Conservation (phyloP, 1,140 invertebrate genomes). For the Idris sp. region DNA sequence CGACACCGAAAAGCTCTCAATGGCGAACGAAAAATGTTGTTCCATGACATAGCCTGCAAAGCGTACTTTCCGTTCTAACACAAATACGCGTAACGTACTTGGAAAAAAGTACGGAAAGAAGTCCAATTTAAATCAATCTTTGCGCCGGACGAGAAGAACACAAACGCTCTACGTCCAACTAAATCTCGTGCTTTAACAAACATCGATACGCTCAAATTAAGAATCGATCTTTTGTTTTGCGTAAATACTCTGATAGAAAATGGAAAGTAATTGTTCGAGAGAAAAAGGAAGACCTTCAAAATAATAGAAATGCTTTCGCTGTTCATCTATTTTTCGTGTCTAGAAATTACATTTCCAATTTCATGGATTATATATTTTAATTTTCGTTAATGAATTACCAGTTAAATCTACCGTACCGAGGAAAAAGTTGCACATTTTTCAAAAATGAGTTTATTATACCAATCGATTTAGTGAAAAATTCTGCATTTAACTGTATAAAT, state of each 20-base stretch:
- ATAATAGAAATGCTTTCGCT: no score
- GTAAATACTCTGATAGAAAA: slow-evolving; percentile 7
- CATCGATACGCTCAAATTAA: slow-evolving; percentile 41
- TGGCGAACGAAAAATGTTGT: slow-evolving; percentile 58
- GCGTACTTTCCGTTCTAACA: slow-evolving; percentile 37
- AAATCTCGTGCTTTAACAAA: slow-evolving; percentile 44
- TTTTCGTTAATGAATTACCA: no score
- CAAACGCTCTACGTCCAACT: slow-evolving; percentile 18
- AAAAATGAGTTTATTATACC: no score
- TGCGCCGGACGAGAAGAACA: slow-evolving; percentile 26
- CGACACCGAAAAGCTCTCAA: slow-evolving; percentile 64
- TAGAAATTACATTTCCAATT: no score
- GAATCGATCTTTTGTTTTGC: slow-evolving; percentile 36
- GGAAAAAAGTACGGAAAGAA: slow-evolving; percentile 40
- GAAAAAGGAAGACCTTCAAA: no score
- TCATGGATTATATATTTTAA: no score
- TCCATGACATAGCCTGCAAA: slow-evolving; percentile 39
- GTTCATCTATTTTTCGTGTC: no score
- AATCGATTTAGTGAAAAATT: no score
- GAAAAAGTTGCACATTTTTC: no score
- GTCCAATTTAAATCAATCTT: slow-evolving; percentile 58
- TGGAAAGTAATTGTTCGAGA: slow-evolving; percentile 2
- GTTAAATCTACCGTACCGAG: no score
- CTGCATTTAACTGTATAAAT: no score
- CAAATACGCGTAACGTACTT: slow-evolving; percentile 30